Base-by-base conservation (phyloP, 2,797 vertebrate species). In the Sardinella longiceps region DNA sequence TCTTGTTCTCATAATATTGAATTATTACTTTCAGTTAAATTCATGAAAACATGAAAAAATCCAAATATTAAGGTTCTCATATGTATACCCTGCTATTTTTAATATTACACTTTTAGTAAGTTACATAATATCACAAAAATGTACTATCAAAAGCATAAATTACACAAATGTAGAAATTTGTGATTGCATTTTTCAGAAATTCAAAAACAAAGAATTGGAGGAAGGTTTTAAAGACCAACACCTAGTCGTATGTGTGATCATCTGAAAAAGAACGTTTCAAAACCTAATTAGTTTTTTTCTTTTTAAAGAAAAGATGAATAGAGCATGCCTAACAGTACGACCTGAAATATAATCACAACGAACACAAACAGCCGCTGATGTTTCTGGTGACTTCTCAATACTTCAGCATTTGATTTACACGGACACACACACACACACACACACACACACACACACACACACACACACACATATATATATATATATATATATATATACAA, bases 371-470 rank as follows among this genome's bases (percentile, higher is more conserved):
- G 33, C 33, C 5, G 30, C 5, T 37, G 14, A 0, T 74, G 66
- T 43, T 80, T 80, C 28, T 37, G 12, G 30, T 37, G 12, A 74
- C 30, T 74, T 18, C 30, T 74, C 30, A 20, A 74, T 18, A 74
- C 66, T 33, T 74, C 66, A 74, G 20, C 66, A 74, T 74, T 74
- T 74, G 66, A 74, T 74, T 74, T 74, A 39, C 66, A 74, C 66
- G 14, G 66, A 74, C 66, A 74, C 33, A 39, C 66, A 74, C 30
- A 37, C 20, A 33, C 30, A 37, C 4, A 43, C 66, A 74, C 33
- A 39, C 66, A 74, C 30, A 37, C 20, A 33, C 30, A 37, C 4
- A n/a, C n/a, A n/a, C n/a, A n/a, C n/a, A n/a, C n/a, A n/a, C n/a
- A n/a, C n/a, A n/a, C n/a, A n/a, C n/a, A 70, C 30, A 33, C 63